These are phyloP conservation scores for Choloepus didactylus DNA, from an alignment of 2,797 vertebrate species.

Conservation along the genomic window DNA sequence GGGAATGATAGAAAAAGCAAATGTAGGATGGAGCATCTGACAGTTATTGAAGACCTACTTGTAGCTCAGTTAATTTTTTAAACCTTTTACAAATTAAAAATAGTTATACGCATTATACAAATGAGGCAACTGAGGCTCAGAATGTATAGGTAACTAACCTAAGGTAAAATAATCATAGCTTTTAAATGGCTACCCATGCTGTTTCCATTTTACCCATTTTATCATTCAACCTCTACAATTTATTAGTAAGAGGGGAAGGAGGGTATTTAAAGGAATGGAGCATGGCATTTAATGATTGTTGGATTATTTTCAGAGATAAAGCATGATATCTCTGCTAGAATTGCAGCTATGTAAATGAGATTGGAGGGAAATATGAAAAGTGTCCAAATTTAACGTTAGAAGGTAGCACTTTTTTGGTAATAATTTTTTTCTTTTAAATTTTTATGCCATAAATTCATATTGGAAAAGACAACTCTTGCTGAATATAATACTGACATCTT, in stretches of 20 bases:
- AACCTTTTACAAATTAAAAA: slow-evolving; percentile 21
- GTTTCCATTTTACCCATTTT: neutral
- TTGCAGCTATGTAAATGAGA: neutral
- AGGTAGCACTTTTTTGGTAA: neutral
- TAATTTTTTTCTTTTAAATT: neutral
- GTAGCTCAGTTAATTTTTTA: slow-evolving; percentile 18
- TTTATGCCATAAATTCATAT: slow-evolving; percentile 39
- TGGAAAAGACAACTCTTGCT: slow-evolving; percentile 3
- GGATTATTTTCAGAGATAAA: slow-evolving; percentile 60
- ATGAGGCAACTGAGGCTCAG: neutral
- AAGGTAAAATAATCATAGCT: neutral
- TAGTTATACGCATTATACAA: neutral
- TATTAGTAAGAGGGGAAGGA: neutral
- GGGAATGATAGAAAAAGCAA: neutral
- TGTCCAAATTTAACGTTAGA: neutral
- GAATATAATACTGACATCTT: slow-evolving; percentile 33
- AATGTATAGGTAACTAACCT: neutral
- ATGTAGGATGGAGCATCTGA: neutral
- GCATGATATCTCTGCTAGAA: slow-evolving; percentile 31
- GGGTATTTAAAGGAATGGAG: neutral
- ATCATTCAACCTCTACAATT: neutral
- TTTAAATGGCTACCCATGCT: neutral
- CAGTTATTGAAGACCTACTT: slow-evolving; percentile 35
- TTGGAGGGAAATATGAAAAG: slow-evolving; percentile 25
- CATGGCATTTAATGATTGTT: slow-evolving; percentile 33